phyloP scores from a whole-genome alignment of 2,797 vertebrate species.

The Hydrophis major region DNA sequence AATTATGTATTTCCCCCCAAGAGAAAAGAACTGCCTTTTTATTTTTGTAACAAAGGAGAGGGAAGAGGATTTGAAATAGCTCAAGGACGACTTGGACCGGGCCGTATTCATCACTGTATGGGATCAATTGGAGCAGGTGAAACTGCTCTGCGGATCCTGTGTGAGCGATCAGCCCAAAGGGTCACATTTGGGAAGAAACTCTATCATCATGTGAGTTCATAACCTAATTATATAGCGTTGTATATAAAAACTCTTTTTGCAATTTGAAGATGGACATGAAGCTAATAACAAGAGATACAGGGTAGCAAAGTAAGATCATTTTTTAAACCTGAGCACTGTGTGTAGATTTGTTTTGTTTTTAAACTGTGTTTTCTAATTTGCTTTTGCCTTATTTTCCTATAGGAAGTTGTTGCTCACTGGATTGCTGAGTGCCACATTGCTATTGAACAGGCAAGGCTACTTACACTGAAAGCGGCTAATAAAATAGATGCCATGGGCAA shows the following conservation, averaged over 20 bases:
- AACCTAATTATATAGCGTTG: rapidly evolving
- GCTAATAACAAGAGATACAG: not conserved
- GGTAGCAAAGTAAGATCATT: not conserved
- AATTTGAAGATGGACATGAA: not conserved
- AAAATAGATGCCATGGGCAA: slow-evolving; percentile 79
- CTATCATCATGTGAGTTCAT: slow-evolving; percentile 80
- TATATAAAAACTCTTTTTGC: not conserved
- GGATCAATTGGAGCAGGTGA: slow-evolving; percentile 83
- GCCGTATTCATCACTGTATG: slow-evolving; percentile 94
- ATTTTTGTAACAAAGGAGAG: slow-evolving; percentile 75
- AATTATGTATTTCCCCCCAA: not conserved
- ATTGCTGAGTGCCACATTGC: slow-evolving; percentile 87
- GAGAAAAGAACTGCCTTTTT: not conserved
- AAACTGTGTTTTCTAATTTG: not conserved
- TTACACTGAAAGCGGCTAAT: slow-evolving; percentile 83
- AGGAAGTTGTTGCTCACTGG: slow-evolving; percentile 93
- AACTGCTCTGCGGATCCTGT: slow-evolving; percentile 82
- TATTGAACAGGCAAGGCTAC: slow-evolving; percentile 87
- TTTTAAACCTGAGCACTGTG: not conserved
- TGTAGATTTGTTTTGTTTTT: not conserved
- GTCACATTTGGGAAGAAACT: slow-evolving; percentile 84
- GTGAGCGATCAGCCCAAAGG: slow-evolving; percentile 76
- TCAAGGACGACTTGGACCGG: slow-evolving; percentile 88
- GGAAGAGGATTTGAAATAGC: slow-evolving; percentile 92
- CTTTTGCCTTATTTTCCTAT: slow-evolving; percentile 5